Conservation (phyloP, 2,113 vertebrate species). For the Butorides virescens region DNA sequence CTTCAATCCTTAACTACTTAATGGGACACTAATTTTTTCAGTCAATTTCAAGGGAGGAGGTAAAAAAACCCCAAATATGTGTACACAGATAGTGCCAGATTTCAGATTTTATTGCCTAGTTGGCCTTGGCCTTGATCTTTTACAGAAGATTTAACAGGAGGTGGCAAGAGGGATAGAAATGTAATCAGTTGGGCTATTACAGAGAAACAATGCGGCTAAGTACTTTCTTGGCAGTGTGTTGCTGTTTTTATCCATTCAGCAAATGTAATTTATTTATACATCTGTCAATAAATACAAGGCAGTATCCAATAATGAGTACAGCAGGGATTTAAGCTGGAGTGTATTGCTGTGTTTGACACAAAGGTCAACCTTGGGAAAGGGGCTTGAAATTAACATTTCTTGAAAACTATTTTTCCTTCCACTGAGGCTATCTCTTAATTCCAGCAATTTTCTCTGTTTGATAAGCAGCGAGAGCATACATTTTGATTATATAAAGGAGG, state of each 20-base stretch:
- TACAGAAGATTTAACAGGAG: conserved; percentile 42
- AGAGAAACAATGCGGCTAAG: conserved; percentile 47
- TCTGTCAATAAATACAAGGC: conserved; percentile 64
- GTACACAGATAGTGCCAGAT: not conserved
- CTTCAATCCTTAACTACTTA: not conserved
- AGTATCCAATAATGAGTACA: conserved; percentile 50
- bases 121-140: conserved; percentile 15
- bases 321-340: conserved; percentile 46
- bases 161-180: conserved; percentile 49
- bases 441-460: conserved; percentile 69
- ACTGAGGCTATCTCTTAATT: conserved; percentile 70
- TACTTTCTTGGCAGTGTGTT: conserved; percentile 44
- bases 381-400: conserved; percentile 67
- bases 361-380: conserved; percentile 51
- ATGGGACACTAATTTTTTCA: not conserved
- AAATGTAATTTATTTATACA: conserved; percentile 67
- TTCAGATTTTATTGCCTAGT: not conserved
- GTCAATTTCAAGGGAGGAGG: not conserved
- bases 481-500: conserved; percentile 55
- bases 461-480: conserved; percentile 55
- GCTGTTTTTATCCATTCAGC: conserved; percentile 50
- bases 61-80: not conserved
- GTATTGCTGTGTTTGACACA: conserved; percentile 52
- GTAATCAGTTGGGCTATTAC: conserved; percentile 48
- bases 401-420: conserved; percentile 54